Percentiles rank a stretch among this genome's conserved stretches.
These are phyloP conservation scores for Sebastes alutus DNA, from an alignment of 2,797 vertebrate species.

Conservation along the genomic window DNA sequence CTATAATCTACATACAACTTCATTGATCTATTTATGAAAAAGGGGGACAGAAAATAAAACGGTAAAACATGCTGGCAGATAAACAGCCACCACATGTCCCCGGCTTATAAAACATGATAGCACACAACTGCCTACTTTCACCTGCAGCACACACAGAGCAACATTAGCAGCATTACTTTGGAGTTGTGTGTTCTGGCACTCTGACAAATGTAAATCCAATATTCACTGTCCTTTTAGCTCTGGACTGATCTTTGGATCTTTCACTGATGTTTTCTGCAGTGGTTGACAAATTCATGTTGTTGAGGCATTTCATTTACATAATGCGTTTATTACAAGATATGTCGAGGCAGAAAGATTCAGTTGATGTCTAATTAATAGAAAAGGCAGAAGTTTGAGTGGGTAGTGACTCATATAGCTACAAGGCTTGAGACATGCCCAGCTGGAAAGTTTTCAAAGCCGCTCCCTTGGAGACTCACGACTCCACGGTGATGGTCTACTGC, in stretches of 20 bases:
- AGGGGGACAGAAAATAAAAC: neutral
- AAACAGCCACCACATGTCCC: neutral
- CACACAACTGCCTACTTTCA: neutral
- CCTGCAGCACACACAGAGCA: neutral
- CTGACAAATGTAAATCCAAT: conserved; percentile 26
- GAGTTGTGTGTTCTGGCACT: neutral
- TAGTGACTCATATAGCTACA: conserved; percentile 46
- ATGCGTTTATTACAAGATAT: conserved; percentile 11
- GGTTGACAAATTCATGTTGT: neutral
- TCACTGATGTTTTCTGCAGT: neutral
- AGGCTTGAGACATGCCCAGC: conserved; percentile 15
- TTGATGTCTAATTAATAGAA: conserved; percentile 33
- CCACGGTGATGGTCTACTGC: neutral
- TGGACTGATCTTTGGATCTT: neutral
- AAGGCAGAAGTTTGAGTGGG: conserved; percentile 26
- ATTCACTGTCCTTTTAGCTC: conserved; percentile 2
- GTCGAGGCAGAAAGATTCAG: neutral
- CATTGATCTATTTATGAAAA: neutral
- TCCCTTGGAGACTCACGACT: conserved; percentile 38
- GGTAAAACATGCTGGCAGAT: neutral
- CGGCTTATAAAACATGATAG: neutral
- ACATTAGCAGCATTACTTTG: conserved; percentile 1
- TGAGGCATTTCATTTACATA: conserved; percentile 21
- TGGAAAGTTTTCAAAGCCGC: conserved; percentile 34
- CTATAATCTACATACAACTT: neutral